Evolutionary conservation across 2,888 invertebrate species (phyloP).

Genomic region (Encarsia formosa): DNA sequence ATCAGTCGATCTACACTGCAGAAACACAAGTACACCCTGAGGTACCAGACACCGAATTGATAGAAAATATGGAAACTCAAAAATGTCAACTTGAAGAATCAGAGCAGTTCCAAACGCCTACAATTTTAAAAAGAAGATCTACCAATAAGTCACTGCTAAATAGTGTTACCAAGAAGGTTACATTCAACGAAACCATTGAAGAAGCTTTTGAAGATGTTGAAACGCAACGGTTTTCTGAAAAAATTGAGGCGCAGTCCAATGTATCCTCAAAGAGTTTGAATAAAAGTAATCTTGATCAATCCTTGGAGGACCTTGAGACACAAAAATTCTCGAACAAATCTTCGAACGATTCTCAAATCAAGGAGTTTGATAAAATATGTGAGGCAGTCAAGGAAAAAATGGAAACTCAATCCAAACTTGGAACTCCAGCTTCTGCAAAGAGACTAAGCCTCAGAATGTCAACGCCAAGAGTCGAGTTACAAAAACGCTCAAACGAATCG

Average conservation of each 20-base stretch:
- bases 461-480: no score
- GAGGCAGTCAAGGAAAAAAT: no score
- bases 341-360: no score
- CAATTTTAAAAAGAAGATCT: neutral
- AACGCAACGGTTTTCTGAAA: slow-evolving; percentile 5
- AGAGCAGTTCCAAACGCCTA: neutral
- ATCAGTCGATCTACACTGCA: slow-evolving; percentile 9
- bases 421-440: no score
- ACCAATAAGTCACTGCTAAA: neutral
- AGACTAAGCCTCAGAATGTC: no score
- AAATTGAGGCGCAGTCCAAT: no score
- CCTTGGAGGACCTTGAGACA: slow-evolving; percentile 5
- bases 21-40: slow-evolving; percentile 17
- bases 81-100: neutral
- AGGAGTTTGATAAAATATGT: no score
- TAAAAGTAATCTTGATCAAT: neutral
- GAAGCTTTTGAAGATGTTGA: slow-evolving; percentile 21
- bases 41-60: neutral
- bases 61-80: slow-evolving; percentile 2
- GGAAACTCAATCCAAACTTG: no score
- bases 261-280: no score
- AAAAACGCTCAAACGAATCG: no score
- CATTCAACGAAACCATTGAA: neutral
- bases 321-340: no score
- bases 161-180: neutral